phyloP scores from a whole-genome alignment of 2,113 vertebrate genomes.

The Oxyruncus cristatus region DNA sequence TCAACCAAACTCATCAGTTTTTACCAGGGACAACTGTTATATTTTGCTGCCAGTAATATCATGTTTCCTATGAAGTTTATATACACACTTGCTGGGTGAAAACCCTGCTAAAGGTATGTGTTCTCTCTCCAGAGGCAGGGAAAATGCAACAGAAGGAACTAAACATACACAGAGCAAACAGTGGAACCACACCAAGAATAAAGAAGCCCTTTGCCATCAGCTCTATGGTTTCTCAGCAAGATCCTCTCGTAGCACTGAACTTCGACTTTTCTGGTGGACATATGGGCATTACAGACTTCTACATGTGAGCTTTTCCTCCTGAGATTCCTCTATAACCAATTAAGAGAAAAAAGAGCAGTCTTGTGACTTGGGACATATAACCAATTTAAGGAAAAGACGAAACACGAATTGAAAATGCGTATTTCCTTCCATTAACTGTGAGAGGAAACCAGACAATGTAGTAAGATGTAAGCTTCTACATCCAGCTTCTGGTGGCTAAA shows the following conservation, averaged over 20 bases:
- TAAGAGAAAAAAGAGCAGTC: neutral
- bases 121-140: neutral
- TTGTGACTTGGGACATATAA: neutral
- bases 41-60: neutral
- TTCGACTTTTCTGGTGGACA: neutral
- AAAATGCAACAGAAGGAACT: neutral
- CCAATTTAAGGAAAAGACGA: neutral
- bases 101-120: accelerated
- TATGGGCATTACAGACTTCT: neutral
- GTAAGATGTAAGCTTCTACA: neutral
- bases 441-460: neutral
- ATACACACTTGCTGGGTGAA: neutral
- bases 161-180: neutral
- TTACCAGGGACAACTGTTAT: neutral
- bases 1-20: neutral
- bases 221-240: neutral
- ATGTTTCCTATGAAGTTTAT: neutral
- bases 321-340: neutral
- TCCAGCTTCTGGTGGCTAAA: neutral
- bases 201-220: neutral
- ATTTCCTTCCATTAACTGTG: neutral
- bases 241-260: neutral
- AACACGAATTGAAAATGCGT: neutral
- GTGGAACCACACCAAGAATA: neutral
- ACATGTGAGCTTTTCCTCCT: neutral